Conservation (phyloP, 2,113 vertebrate species). For the Engystomops pustulosus region DNA sequence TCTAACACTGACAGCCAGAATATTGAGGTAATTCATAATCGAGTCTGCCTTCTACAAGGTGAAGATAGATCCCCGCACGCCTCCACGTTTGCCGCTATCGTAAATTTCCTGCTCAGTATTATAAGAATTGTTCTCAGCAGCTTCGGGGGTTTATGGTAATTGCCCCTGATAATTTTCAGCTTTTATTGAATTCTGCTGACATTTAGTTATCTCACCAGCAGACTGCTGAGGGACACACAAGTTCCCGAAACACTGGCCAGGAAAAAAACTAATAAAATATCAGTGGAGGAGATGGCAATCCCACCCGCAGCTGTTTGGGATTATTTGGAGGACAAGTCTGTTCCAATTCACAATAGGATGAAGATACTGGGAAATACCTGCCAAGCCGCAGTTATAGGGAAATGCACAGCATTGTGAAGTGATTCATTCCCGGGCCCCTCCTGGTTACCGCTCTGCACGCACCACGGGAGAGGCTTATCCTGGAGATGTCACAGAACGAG, state of each 20-base stretch:
- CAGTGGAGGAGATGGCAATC: background rate
- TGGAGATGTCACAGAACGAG: background rate
- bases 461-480: background rate
- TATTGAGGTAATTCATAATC: too few species aligned
- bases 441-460: background rate
- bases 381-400: background rate
- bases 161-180: constrained; percentile 28
- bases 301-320: constrained; percentile 36
- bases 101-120: background rate
- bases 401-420: background rate
- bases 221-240: constrained; percentile 18
- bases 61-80: background rate
- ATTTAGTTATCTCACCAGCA: constrained; percentile 52
- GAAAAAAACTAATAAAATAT: constrained; percentile 41
- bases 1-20: too few species aligned
- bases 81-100: background rate
- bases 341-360: constrained; percentile 27
- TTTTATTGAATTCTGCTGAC: constrained; percentile 51
- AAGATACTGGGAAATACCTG: background rate
- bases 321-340: constrained; percentile 34
- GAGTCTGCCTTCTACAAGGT: background rate
- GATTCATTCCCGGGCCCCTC: background rate
- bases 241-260: background rate
- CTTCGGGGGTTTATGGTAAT: constrained; percentile 6
- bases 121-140: background rate